Evolutionary conservation across 2,888 invertebrate species (phyloP), one percentile per base, ranked within the genome.

Genomic region (Hedya salicella): DNA sequence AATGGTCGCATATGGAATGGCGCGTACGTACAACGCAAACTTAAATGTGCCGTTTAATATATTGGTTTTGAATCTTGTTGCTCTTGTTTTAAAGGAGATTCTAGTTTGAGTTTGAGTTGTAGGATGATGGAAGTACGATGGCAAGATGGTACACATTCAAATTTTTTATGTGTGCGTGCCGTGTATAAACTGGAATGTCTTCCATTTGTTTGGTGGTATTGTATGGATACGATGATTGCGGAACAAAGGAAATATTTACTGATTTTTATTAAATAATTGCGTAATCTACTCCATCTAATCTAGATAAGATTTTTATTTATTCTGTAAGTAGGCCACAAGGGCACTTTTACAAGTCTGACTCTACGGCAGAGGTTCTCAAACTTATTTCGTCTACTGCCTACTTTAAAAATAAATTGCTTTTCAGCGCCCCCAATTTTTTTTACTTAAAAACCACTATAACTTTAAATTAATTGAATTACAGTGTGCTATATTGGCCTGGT

Each of bases 131-230:
- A 4, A 3, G 17, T 13, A 39, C n/a, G 21, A 19, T 53, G 36
- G 65, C 65, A 65, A 67, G 60, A 64, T 25, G 65, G 52, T 39
- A 66, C 68, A 67, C 63, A 61, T 54, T 54, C 54, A 49, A 52
- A 32, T 52, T 64, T 50, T 63, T 57, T 53, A 59, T 64, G 73
- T 70, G 70, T 72, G 71, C 42, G 69, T 71, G 68, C 68, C 70
- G 72, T 70, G 73, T 70, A 73, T 73, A 71, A 77, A 76, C 78
- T 75, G 79, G 81, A 79, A 78, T 82, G 73, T 78, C 78, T 81
- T 80, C 75, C 74, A 71, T 72, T 71, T 65, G 68, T 69, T 67
- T 57, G 74, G 68, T 69, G 60, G 69, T 52, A 63, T 68, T 50
- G 25, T 66, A 46, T 72, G 67, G 76, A 75, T 70, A 46, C 16